phyloP scores from a whole-genome alignment of 2,113 vertebrate genomes.

The Mobula birostris region DNA sequence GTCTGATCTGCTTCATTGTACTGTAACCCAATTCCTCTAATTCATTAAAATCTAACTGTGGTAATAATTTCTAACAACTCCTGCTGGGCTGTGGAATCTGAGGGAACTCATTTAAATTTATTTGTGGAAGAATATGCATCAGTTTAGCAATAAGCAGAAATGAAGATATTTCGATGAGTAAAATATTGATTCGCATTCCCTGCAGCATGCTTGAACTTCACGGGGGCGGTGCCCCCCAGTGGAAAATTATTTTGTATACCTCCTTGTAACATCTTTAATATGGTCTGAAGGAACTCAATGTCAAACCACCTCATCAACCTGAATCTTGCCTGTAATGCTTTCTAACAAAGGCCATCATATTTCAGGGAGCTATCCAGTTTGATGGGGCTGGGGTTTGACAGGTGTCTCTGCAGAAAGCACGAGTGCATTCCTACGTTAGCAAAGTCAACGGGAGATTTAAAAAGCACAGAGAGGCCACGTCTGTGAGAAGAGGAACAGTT shows the following conservation, averaged over 20 bases:
- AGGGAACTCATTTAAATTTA: conserved; percentile 30
- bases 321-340: not conserved
- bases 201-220: not conserved
- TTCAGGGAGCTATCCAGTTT: not conserved
- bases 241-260: not conserved
- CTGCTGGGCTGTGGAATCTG: conserved; percentile 17
- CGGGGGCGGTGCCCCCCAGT: not conserved
- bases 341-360: not conserved
- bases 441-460: not conserved
- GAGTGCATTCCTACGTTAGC: not conserved
- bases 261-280: not conserved
- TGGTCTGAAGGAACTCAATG: not conserved
- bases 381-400: not conserved
- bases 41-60: conserved; percentile 33
- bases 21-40: conserved; percentile 34
- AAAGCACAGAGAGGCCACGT: too few species aligned
- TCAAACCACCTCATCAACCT: not conserved
- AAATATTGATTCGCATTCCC: conserved; percentile 13
- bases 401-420: too few species aligned
- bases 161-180: conserved; percentile 23
- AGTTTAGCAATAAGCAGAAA: conserved; percentile 13
- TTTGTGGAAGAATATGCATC: conserved; percentile 1
- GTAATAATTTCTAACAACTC: conserved; percentile 34
- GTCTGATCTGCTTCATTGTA: conserved; percentile 32
- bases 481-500: too few species aligned